These are phyloP conservation scores for Crotophaga sulcirostris DNA, from an alignment of 2,113 vertebrate species.

Conservation along the genomic window DNA sequence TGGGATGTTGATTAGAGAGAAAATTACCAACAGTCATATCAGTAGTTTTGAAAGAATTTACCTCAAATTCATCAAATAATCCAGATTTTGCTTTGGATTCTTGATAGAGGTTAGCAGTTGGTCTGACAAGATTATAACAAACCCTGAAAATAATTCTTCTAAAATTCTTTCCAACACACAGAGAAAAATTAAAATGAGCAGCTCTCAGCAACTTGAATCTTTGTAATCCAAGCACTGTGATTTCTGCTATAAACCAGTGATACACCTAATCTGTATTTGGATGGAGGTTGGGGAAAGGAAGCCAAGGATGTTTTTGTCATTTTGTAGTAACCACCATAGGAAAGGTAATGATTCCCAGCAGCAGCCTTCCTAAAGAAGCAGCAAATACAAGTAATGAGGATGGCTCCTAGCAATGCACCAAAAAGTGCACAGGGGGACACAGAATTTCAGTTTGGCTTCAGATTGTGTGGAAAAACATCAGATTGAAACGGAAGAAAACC, in stretches of 20 bases:
- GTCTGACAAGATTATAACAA: background rate
- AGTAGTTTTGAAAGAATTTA: background rate
- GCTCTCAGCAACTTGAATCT: background rate
- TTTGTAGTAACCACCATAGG: background rate
- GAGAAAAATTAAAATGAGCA: background rate
- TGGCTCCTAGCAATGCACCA: background rate
- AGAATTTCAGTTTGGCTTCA: background rate
- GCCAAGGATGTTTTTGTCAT: background rate
- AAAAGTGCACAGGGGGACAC: background rate
- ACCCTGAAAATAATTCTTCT: background rate
- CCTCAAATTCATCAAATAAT: background rate
- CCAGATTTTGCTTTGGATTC: background rate
- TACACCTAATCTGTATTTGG: background rate
- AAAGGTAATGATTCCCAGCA: background rate
- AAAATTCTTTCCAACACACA: background rate
- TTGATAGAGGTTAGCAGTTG: background rate
- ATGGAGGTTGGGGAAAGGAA: background rate
- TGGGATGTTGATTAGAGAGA: background rate
- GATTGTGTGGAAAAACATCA: background rate
- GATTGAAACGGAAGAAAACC: background rate
- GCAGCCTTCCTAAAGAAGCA: background rate
- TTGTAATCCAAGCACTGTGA: background rate
- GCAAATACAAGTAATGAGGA: background rate
- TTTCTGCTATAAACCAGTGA: background rate
- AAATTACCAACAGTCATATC: background rate